Base-by-base conservation (phyloP, 2,888 invertebrate genomes). In the Diarsia brunnea region DNA sequence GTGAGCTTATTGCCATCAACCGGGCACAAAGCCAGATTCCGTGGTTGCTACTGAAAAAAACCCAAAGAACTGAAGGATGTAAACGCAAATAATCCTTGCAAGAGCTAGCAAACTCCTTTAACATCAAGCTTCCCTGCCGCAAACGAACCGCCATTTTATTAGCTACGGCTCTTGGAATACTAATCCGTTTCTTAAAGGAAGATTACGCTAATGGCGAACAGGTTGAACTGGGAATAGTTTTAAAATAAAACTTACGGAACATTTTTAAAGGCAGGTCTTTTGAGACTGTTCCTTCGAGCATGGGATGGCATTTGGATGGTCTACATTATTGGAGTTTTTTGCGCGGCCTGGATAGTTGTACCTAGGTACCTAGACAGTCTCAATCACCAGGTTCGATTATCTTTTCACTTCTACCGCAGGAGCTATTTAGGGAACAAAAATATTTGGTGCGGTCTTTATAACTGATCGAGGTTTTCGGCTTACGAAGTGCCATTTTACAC, bases 111-210 rank as follows among this genome's bases (percentile, higher is more conserved):
- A 43, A 49, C 55, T 79, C 49, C 21, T 31, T 65, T 16, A 80
- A 27, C 65, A 66, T 61, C 58, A 24, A 51, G 24, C 38, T 81
- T 65, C 10, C 49, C 51, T n/a, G n/a, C 12, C 14, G 51, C 24
- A 77, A 80, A 76, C 58, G 27, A 10, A 70, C 78, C 45, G n/a
- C 43, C 53, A 78, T 78, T 71, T 69, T 82, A 49, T 77, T 70
- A 64, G 70, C 16, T 53, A 60, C 63, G 64, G 67, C 14, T 58
- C 78, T 49, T 55, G 45, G 80, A 58, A 80, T 67, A 68, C 70
- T 64, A 71, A 76, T 82, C 53, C 61, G 49, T 60, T 21, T 67
- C 45, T 24, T 55, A 21, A 51, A 49, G 53, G 21, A 58, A 68
- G 70, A 60, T 65, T 65, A 82, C 21, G 4, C 31, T 69, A 27